Evolutionary conservation across 1,140 invertebrate genomes (phyloP).

Genomic region (Eurytemora carolleeae): DNA sequence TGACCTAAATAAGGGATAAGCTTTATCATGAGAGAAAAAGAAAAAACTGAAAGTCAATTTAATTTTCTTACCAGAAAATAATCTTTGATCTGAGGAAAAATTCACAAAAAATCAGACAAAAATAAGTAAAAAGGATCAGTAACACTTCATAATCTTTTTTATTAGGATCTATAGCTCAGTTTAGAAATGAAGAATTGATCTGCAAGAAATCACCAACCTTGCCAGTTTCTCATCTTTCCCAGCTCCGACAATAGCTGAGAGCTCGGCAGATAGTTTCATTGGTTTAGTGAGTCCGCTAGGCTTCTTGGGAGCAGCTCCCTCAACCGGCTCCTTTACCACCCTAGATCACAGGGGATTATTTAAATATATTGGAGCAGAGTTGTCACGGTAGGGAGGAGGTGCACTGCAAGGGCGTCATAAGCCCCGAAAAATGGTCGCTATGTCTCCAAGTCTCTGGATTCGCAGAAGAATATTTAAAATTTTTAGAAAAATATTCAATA

Average conservation of each 20-base stretch:
- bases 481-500: background rate
- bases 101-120: too few species aligned
- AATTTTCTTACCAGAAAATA: too few species aligned
- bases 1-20: too few species aligned
- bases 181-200: too few species aligned
- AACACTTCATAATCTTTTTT: too few species aligned
- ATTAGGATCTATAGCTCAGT: too few species aligned
- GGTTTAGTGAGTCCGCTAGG: slow-evolving; percentile 12
- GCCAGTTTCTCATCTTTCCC: slow-evolving; percentile 2
- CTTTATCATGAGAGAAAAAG: too few species aligned
- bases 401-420: background rate
- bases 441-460: background rate
- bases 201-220: too few species aligned
- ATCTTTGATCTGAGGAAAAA: too few species aligned
- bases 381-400: background rate
- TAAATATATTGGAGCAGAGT: background rate
- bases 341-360: background rate
- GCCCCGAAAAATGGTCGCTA: background rate
- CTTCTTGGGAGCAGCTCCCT: background rate
- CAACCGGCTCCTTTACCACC: too few species aligned
- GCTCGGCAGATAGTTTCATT: slow-evolving; percentile 12
- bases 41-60: too few species aligned
- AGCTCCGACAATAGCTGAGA: slow-evolving; percentile 10
- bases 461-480: background rate
- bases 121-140: too few species aligned